phyloP scores from a whole-genome alignment of 92 coral and sea anemone genomes.

The Zoanthus sansibaricus region DNA sequence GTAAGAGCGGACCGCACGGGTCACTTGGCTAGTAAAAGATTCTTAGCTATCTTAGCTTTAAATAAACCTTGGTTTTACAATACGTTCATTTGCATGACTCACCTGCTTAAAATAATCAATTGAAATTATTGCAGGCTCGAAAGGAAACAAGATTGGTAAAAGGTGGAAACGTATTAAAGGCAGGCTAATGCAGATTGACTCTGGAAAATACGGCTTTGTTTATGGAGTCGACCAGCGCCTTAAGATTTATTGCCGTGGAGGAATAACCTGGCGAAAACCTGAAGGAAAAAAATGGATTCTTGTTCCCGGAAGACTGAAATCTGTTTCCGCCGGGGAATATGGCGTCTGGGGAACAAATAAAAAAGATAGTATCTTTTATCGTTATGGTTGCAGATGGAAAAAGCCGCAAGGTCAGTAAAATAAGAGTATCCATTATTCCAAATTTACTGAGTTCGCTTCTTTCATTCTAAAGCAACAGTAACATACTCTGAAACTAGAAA shows the following conservation, averaged over 20 bases:
- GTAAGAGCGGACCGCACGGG: too few relatives aligned
- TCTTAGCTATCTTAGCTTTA: too few relatives aligned
- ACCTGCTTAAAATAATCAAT: too few relatives aligned
- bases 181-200: slow-evolving; percentile 3
- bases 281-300: background rate
- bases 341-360: background rate
- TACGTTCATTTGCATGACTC: too few relatives aligned
- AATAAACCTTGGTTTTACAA: too few relatives aligned
- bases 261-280: slow-evolving; percentile 5
- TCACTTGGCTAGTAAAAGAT: too few relatives aligned
- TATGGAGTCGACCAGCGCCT: background rate
- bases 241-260: background rate
- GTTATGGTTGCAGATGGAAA: background rate
- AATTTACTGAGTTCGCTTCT: background rate
- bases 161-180: background rate
- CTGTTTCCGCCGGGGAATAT: background rate
- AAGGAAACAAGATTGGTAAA: background rate
- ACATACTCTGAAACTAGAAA: too few relatives aligned
- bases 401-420: background rate
- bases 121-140: background rate
- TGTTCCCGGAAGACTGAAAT: background rate
- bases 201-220: background rate
- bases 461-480: background rate
- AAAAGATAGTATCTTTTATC: background rate
- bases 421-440: background rate